phyloP scores from a whole-genome alignment of 2,888 invertebrate species.

The Apamea epomidion region DNA sequence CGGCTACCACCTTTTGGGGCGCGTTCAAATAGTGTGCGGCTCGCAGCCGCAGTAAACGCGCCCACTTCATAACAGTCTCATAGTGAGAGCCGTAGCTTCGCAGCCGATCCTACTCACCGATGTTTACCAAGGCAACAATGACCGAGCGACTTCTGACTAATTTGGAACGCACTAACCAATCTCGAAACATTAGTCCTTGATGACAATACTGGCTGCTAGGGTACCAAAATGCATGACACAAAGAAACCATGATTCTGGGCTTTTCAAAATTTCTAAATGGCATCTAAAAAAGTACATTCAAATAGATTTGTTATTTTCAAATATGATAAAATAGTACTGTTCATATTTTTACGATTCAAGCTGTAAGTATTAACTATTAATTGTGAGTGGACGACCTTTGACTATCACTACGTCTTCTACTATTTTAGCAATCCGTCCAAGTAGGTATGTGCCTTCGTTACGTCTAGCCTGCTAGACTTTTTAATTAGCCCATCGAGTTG shows the following conservation, averaged over 20 bases:
- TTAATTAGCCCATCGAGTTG: conserved; percentile 21
- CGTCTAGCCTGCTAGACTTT: conserved; percentile 21
- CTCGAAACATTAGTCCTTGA: no score
- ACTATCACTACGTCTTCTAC: conserved; percentile 11
- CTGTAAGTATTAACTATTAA: conserved; percentile 18
- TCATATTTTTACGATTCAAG: neutral
- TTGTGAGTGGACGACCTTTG: conserved; percentile 34
- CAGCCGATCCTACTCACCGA: neutral
- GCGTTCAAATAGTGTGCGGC: no score
- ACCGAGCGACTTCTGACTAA: neutral
- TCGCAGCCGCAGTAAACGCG: no score
- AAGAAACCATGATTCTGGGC: no score
- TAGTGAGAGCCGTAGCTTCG: no score
- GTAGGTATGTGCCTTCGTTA: neutral
- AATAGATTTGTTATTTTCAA: neutral
- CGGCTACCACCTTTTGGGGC: no score
- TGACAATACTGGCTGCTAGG: no score
- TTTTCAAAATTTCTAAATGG: neutral
- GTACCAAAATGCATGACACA: no score
- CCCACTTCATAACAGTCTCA: no score
- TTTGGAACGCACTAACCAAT: no score
- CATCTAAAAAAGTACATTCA: neutral
- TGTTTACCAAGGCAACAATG: neutral
- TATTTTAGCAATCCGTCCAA: conserved; percentile 25
- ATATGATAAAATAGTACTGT: neutral